Evolutionary conservation across 2,113 vertebrate genomes (phyloP).

Genomic region (Dendropsophus ebraccatus): DNA sequence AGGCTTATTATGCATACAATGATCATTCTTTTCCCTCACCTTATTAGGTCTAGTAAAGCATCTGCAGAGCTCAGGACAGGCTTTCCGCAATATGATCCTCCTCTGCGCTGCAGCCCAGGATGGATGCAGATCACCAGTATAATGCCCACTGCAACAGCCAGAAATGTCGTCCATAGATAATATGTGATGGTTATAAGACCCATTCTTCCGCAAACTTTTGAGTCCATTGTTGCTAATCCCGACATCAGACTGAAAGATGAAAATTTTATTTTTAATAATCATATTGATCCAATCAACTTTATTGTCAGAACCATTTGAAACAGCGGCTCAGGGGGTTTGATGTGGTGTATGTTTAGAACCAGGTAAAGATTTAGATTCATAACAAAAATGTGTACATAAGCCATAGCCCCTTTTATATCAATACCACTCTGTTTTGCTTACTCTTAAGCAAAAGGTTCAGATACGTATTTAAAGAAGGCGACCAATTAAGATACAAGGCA

Average conservation of each 20-base stretch:
- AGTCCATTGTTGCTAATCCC: slow-evolving; percentile 86
- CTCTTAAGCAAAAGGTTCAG: too few relatives aligned
- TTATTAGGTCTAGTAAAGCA: slow-evolving; percentile 85
- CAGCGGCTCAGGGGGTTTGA: too few relatives aligned
- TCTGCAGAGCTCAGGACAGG: slow-evolving; percentile 86
- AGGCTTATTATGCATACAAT: background rate
- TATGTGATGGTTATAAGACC: slow-evolving; percentile 88
- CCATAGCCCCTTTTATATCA: too few relatives aligned
- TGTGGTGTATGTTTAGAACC: too few relatives aligned
- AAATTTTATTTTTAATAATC: background rate
- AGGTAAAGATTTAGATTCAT: too few relatives aligned
- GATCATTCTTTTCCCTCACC: slow-evolving; percentile 68
- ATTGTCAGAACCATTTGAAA: background rate
- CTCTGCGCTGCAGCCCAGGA: slow-evolving; percentile 83
- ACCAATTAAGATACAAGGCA: too few relatives aligned
- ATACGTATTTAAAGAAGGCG: too few relatives aligned
- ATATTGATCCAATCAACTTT: background rate
- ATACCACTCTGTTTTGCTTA: too few relatives aligned
- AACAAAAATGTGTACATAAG: too few relatives aligned
- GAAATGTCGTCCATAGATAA: slow-evolving; percentile 91
- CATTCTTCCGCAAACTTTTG: slow-evolving; percentile 83
- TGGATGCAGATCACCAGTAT: slow-evolving; percentile 82
- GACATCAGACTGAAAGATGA: slow-evolving; percentile 82
- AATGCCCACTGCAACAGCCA: slow-evolving; percentile 85
- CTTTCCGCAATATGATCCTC: slow-evolving; percentile 74